Evolutionary conservation across 37 sponge, comb jelly and placozoan species (phyloP).

Genomic region (Ianthella basta): DNA sequence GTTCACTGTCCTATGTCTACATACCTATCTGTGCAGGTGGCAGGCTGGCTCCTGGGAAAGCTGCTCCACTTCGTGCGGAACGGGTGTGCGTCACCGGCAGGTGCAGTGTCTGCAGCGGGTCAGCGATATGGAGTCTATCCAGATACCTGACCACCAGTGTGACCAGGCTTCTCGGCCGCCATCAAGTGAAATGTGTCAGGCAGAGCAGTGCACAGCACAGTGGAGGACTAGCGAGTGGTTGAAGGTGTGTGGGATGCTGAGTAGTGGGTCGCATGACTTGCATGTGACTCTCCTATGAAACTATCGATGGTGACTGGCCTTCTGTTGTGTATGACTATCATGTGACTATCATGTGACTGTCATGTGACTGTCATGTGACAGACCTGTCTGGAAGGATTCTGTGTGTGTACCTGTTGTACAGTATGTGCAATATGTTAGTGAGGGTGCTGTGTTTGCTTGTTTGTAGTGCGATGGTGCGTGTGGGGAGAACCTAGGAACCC

Average conservation of each 20-base stretch:
- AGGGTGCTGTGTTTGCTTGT: neutral
- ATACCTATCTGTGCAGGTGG: slow-evolving; percentile 61
- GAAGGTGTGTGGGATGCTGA: neutral
- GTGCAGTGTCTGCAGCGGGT: slow-evolving; percentile 37
- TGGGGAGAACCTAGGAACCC: neutral
- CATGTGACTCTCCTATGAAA: neutral
- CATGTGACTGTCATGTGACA: neutral
- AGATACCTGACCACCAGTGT: neutral
- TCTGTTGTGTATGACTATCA: neutral
- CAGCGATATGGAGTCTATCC: slow-evolving; percentile 6
- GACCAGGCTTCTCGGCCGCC: slow-evolving; percentile 5
- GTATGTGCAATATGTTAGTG: too few relatives aligned
- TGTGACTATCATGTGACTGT: neutral
- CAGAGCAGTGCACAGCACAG: neutral
- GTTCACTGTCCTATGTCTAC: neutral
- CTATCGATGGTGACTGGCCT: neutral
- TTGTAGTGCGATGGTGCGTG: neutral
- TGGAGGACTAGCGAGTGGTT: neutral
- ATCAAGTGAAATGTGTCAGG: neutral
- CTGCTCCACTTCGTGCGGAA: slow-evolving; percentile 49
- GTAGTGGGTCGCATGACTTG: neutral
- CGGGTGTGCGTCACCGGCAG: slow-evolving; percentile 30
- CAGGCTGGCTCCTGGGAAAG: slow-evolving; percentile 36
- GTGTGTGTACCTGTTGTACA: neutral
- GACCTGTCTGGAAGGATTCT: neutral